phyloP scores from a whole-genome alignment of 1,140 invertebrate genomes.

The Laupala kohalensis region DNA sequence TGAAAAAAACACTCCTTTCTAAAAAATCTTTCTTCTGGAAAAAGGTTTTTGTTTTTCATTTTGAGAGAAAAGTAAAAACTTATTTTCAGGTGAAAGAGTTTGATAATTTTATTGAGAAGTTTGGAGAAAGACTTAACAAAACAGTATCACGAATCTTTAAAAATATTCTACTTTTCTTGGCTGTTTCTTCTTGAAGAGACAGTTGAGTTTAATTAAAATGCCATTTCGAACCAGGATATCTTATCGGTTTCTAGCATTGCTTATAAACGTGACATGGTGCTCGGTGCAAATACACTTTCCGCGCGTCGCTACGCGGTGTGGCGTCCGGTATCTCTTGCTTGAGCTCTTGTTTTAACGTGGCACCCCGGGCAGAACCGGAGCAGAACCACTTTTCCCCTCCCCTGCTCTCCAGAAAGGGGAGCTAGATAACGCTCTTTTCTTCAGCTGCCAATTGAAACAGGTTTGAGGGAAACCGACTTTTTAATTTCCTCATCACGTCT shows the following conservation, averaged over 20 bases:
- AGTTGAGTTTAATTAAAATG: not conserved
- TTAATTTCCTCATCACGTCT: conserved; percentile 9
- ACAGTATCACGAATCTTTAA: no score
- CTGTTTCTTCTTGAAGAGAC: not conserved
- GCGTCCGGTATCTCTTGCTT: not conserved
- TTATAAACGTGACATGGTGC: not conserved
- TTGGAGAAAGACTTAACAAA: no score
- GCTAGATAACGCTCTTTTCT: not conserved
- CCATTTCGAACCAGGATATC: not conserved
- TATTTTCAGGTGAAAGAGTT: no score
- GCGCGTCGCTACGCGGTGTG: no score
- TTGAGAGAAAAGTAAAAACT: no score
- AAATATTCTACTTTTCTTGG: not conserved
- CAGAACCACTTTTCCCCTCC: no score
- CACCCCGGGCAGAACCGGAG: not conserved
- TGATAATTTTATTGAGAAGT: no score
- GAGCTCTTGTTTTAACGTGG: not conserved
- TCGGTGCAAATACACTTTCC: not conserved
- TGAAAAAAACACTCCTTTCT: no score
- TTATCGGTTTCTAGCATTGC: not conserved
- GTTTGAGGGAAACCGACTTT: not conserved
- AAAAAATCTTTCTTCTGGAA: no score
- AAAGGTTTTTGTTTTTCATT: no score
- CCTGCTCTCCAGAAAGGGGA: not conserved
- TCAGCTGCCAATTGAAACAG: conserved; percentile 6